Conservation (phyloP, 2,888 invertebrate genomes). For the Stictocephala bisonia region DNA sequence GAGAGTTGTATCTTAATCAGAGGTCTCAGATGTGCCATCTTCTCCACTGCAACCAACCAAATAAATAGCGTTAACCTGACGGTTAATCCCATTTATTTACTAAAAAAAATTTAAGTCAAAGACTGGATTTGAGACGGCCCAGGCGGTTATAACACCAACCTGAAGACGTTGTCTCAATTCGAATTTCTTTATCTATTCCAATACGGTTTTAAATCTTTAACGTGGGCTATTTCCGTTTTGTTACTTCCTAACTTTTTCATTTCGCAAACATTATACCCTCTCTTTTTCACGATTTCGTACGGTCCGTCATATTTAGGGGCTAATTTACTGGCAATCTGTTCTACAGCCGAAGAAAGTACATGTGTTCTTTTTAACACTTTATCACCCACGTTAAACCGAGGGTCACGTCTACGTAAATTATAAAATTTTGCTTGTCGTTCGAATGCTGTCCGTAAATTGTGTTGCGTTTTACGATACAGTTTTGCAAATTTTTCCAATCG, state of each 20-base stretch:
- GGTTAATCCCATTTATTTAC: not conserved
- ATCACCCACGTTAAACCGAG: not conserved
- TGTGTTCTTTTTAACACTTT: not conserved
- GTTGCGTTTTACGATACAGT: not conserved
- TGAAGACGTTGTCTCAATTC: too few species aligned
- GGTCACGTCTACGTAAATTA: conserved; percentile 2
- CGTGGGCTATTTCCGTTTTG: not conserved
- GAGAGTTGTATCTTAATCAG: not conserved
- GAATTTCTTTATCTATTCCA: too few species aligned
- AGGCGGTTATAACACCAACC: too few species aligned
- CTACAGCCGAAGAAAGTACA: not conserved
- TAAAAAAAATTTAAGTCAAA: too few species aligned
- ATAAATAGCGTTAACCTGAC: not conserved
- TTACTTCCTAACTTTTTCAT: not conserved
- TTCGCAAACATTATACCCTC: not conserved
- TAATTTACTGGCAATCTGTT: not conserved
- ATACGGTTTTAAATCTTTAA: conserved; percentile 4
- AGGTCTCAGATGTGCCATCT: not conserved
- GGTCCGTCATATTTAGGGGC: not conserved
- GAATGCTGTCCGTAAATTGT: not conserved
- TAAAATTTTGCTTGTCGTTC: not conserved
- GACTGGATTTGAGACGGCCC: too few species aligned
- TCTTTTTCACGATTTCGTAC: not conserved
- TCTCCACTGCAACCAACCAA: not conserved
- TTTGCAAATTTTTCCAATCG: not conserved